Conservation (phyloP, 2,888 invertebrate genomes). For the Endotricha flammealis region DNA sequence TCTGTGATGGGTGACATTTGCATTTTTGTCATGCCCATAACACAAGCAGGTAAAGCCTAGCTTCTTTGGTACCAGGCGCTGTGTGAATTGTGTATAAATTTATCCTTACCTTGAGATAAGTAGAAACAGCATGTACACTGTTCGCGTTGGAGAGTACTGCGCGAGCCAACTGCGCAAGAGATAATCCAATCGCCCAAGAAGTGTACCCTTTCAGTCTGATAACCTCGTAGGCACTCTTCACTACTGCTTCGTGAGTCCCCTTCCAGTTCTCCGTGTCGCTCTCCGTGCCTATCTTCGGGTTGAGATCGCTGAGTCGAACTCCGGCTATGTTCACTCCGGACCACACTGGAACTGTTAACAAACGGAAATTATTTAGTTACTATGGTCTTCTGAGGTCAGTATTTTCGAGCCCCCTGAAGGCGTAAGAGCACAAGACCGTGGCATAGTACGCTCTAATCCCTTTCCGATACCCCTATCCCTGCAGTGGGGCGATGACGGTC, state of each 20-base stretch:
- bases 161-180: slow-evolving; percentile 83
- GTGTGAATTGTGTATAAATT: no score
- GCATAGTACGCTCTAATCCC: no score
- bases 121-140: slow-evolving; percentile 88
- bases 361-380: no score
- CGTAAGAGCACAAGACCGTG: no score
- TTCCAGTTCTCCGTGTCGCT: slow-evolving; percentile 88
- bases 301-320: slow-evolving; percentile 87
- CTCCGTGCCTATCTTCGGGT: slow-evolving; percentile 84
- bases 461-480: no score
- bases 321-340: slow-evolving; percentile 96
- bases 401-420: no score
- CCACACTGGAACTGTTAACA: slow-evolving; percentile 89
- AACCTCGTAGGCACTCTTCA: slow-evolving; percentile 91
- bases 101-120: slow-evolving; percentile 83
- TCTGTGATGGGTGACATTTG: no score
- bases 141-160: slow-evolving; percentile 85
- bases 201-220: slow-evolving; percentile 94
- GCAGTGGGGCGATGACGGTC: no score
- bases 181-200: slow-evolving; percentile 93
- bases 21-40: no score
- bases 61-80: no score
- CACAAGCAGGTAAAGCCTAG: no score
- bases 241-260: slow-evolving; percentile 86
- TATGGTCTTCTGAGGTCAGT: no score